Base-by-base conservation (phyloP, 2,888 invertebrate genomes). In the Bembecia ichneumoniformis region DNA sequence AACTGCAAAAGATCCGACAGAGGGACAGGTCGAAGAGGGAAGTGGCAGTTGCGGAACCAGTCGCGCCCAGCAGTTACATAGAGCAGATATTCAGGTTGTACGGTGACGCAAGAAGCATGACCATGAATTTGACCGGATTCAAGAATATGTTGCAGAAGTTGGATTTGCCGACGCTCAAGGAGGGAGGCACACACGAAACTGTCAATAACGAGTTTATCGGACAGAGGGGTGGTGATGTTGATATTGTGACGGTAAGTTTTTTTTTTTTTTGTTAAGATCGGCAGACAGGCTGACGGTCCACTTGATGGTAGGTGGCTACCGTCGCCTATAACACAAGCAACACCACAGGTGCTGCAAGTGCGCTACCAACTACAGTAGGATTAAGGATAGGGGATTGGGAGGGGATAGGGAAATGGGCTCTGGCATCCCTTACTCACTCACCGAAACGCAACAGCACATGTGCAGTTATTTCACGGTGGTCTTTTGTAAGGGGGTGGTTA, bases 21-120 rank as follows among this genome's bases (percentile, higher is more conserved):
- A 43, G 4, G 17, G 68, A 66, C 7, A 64, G 71, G 14, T 17
- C 63, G 5, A 77, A 77, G 49, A 57, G 82, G 1, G 79, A 80
- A 5, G 52, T 70, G 0, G 65, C 63, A 47, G 66, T 64, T 0
- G 80, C 81, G 3, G 81, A 88, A 46, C 89, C 91, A 0, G 80
- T 81, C 4, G 81, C 88, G 46, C 89, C 91, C 0, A 86, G 87
- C 43, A 87, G 89, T 48, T 94, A 91, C 65, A 79, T 93, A 47
- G 89, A 89, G 53, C 90, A 91, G 69, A 88, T 94, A 50, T 93
- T 94, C 70, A 78, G 84, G 43, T 79, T 89, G 63, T 93, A 91
- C 63, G 93, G 93, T 0, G 90, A 92, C 63, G 89, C 89, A 0
- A 83, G 87, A 4, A 89, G 83, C 40, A 88, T 91, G 77, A 91